Conservation (phyloP, 2,797 vertebrate species). For the Acipenser transmontanus region DNA sequence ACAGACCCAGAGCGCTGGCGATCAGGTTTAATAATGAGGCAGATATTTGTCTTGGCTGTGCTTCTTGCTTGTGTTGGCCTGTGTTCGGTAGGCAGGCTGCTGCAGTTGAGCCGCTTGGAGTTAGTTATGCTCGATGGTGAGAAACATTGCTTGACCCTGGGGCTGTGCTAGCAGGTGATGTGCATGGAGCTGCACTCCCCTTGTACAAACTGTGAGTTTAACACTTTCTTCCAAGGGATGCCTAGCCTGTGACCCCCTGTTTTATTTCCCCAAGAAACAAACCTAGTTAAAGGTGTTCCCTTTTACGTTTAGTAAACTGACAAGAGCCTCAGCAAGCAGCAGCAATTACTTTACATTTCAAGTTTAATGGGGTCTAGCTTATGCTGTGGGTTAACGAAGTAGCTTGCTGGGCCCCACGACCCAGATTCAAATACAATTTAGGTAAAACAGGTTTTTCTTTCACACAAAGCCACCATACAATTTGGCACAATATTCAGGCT, state of each 20-base stretch:
- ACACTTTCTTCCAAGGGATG: too few relatives aligned
- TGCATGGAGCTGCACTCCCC: constrained; percentile 25
- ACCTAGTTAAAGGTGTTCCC: not conserved
- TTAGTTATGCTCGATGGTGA: constrained; percentile 77
- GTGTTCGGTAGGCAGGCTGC: constrained; percentile 42
- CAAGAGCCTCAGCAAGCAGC: not conserved
- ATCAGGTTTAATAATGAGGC: constrained; percentile 81
- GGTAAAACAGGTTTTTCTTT: too few relatives aligned
- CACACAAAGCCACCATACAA: too few relatives aligned
- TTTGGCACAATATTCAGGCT: too few relatives aligned
- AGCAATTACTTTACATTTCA: not conserved
- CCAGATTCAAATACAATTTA: too few relatives aligned
- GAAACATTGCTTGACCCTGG: constrained; percentile 76
- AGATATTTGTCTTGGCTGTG: constrained; percentile 72
- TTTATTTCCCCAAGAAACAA: not conserved
- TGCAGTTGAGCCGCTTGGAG: constrained; percentile 60
- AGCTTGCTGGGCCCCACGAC: too few relatives aligned
- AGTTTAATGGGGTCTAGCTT: constrained; percentile 25
- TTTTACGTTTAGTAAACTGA: not conserved
- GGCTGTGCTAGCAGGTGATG: constrained; percentile 60
- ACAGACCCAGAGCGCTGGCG: constrained; percentile 54
- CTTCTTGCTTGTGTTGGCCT: constrained; percentile 76
- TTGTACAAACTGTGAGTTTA: constrained; percentile 22
- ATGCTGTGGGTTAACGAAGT: too few relatives aligned
- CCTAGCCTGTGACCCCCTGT: not conserved